phyloP scores from a whole-genome alignment of 1,140 invertebrate species.

The Polypedilum pembai region DNA sequence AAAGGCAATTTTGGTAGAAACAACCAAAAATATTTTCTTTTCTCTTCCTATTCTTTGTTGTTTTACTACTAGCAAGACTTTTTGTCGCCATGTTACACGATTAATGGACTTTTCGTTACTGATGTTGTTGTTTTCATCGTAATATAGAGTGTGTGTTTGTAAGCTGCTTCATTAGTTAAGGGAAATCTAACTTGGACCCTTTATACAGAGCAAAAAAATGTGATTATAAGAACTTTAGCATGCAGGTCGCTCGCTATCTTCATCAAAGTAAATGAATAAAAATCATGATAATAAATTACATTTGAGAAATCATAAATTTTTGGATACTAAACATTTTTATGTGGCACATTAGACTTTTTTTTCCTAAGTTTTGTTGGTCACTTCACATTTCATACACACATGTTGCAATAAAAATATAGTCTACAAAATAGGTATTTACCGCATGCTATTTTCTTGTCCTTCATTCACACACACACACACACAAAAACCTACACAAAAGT shows the following conservation, averaged over 20 bases:
- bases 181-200: neutral
- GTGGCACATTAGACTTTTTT: neutral
- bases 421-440: neutral
- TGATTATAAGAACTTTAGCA: neutral
- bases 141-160: neutral
- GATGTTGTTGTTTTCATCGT: neutral
- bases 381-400: neutral
- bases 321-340: neutral
- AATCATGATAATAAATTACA: neutral
- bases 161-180: neutral
- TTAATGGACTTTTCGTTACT: neutral
- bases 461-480: neutral
- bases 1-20: neutral
- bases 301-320: conserved; percentile 11
- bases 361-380: neutral
- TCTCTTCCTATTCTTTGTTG: neutral
- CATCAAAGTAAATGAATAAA: neutral
- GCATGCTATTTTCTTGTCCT: neutral
- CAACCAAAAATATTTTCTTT: neutral
- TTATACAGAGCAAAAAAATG: neutral
- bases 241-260: neutral
- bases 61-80: neutral
- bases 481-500: neutral
- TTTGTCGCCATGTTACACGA: neutral
- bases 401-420: neutral